These are phyloP conservation scores for Nemurella pictetii DNA, from an alignment of 2,888 invertebrate species.

Conservation along the genomic window DNA sequence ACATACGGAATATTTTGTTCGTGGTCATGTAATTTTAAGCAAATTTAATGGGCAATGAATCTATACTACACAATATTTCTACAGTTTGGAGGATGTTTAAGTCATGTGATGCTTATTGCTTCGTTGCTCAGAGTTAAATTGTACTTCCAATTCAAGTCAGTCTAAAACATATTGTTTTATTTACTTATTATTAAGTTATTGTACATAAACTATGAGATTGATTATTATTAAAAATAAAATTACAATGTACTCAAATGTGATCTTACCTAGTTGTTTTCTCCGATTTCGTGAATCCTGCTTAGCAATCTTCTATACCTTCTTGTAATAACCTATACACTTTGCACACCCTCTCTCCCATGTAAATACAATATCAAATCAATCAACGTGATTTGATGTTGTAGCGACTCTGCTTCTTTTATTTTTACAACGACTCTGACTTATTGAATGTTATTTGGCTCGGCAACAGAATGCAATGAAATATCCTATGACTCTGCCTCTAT, in stretches of 20 bases:
- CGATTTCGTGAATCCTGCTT: too few species aligned
- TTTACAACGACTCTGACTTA: too few species aligned
- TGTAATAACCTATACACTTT: too few species aligned
- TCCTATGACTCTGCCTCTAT: too few species aligned
- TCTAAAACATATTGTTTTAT: conserved; percentile 9
- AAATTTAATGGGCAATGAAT: conserved; percentile 6
- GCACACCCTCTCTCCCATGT: too few species aligned
- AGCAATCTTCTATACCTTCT: too few species aligned
- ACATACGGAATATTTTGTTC: conserved; percentile 8
- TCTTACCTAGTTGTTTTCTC: too few species aligned
- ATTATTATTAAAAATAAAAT: background rate
- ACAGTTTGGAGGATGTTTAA: background rate
- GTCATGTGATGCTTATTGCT: conserved; percentile 7
- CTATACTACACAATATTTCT: background rate
- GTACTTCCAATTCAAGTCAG: conserved; percentile 18
- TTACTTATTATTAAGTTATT: conserved; percentile 6
- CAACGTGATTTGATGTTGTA: too few species aligned
- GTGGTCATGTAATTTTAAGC: background rate
- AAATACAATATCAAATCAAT: too few species aligned
- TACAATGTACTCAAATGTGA: conserved; percentile 6
- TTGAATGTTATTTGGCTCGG: too few species aligned
- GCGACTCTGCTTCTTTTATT: too few species aligned
- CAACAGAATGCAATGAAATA: too few species aligned
- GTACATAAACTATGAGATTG: background rate
- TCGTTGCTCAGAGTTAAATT: background rate